A percentile compares a stretch with the other conserved stretches of the same genome.
phyloP scores from a whole-genome alignment of 2,888 invertebrate genomes.

The Priapulus caudatus region DNA sequence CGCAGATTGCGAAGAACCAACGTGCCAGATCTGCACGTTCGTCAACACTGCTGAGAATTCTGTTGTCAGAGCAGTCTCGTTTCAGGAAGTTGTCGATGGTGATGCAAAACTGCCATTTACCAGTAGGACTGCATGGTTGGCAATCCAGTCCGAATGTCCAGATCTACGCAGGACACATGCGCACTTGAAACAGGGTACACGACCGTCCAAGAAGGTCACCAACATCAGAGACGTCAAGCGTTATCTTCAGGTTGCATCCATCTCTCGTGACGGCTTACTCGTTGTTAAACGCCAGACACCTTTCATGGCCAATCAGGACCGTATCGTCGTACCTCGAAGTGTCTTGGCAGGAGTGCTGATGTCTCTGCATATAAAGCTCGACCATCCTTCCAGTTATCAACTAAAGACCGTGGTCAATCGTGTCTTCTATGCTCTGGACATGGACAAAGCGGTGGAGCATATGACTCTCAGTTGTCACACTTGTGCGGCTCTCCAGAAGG shows the following conservation, averaged over 20 bases:
- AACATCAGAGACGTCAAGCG: slow-evolving; percentile 22
- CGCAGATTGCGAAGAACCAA: too few relatives aligned
- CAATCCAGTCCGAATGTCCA: too few relatives aligned
- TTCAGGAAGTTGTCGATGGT: slow-evolving; percentile 14
- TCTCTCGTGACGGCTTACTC: slow-evolving; percentile 21
- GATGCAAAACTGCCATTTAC: slow-evolving; percentile 16
- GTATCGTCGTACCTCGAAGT: slow-evolving; percentile 20
- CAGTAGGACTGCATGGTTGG: slow-evolving; percentile 18
- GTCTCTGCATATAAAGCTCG: slow-evolving; percentile 20
- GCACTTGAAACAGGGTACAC: too few relatives aligned
- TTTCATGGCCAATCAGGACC: slow-evolving; percentile 15
- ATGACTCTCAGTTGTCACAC: too few relatives aligned
- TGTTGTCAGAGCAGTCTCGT: too few relatives aligned
- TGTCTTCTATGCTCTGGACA: too few relatives aligned
- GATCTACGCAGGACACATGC: too few relatives aligned
- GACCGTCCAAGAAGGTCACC: slow-evolving; percentile 18
- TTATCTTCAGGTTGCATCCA: slow-evolving; percentile 18
- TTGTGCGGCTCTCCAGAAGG: too few relatives aligned
- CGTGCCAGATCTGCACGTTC: too few relatives aligned
- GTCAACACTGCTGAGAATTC: too few relatives aligned
- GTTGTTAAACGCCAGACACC: slow-evolving; percentile 14
- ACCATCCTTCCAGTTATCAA: slow-evolving; percentile 22
- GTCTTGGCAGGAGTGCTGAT: slow-evolving; percentile 20
- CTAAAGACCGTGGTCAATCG: too few relatives aligned
- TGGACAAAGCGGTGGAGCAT: too few relatives aligned